A percentile compares a stretch with the other conserved stretches of the same genome.
These are phyloP conservation scores for Ochropacha duplaris DNA, from an alignment of 2,888 invertebrate species.

Conservation along the genomic window DNA sequence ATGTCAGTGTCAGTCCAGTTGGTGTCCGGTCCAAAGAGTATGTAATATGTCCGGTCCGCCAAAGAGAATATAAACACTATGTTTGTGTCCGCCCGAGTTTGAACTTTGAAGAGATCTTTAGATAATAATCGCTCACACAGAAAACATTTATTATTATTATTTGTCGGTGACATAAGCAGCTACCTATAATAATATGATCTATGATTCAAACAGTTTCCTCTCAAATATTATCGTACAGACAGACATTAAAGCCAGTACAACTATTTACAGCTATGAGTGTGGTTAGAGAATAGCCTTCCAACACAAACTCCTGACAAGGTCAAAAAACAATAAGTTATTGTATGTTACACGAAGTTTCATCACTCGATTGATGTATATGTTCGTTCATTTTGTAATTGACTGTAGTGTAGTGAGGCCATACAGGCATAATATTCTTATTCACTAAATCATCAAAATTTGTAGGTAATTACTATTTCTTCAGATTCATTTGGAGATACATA, in stretches of 20 bases:
- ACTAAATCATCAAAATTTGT: slow-evolving; percentile 7
- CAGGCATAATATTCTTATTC: neutral
- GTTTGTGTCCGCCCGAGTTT: no score
- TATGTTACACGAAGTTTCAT: slow-evolving; percentile 22
- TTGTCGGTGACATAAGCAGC: no score
- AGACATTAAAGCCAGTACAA: neutral
- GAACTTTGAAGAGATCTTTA: no score
- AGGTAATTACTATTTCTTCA: slow-evolving; percentile 17
- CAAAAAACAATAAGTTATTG: slow-evolving; percentile 15
- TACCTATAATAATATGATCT: neutral
- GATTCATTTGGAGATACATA: slow-evolving; percentile 26
- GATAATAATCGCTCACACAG: no score
- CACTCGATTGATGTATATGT: slow-evolving; percentile 16
- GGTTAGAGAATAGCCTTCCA: no score
- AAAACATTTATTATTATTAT: no score
- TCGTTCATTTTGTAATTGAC: neutral
- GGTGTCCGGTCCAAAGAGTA: no score
- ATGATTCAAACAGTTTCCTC: neutral
- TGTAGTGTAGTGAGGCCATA: neutral
- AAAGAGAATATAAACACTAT: no score
- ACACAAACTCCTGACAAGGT: no score
- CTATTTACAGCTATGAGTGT: neutral
- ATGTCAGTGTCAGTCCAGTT: no score
- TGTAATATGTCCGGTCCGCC: no score
- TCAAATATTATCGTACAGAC: neutral